Base-by-base conservation (phyloP, 2,888 invertebrate genomes). In the Sympetrum striolatum region DNA sequence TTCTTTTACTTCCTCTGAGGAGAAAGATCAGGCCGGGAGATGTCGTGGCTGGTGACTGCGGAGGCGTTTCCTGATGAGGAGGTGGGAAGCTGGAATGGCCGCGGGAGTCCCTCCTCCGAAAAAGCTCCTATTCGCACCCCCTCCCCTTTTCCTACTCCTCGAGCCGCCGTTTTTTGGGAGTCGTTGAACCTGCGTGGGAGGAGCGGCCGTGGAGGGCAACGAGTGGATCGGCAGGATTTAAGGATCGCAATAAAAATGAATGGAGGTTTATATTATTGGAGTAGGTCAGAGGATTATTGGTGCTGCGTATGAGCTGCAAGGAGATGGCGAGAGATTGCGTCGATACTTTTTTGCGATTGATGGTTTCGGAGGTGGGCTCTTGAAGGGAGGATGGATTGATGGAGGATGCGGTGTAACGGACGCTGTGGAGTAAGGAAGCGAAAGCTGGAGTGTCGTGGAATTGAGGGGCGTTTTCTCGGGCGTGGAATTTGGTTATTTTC, bases 171-270 rank as follows among this genome's bases (percentile, higher is more conserved):
- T 37, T 44, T 44, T 81, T 81, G 81, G 81, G 31, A 48, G 82
- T 58, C 82, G 82, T 58, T 82, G 82, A 82, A 82, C 82, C 53
- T 82, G 82, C 82, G 82, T 82, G 82, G 82, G 82, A 37, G 80
- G 18, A 44, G 22, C n/a, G 25, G 31, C 15, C 35, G 82, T 39
- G 35, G 18, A 31, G 82, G 35, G 18, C 53, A 58, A 58, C 58
- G 58, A 53, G 48, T 44, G 35, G 58, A 22, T 31, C 15, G 25
- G 58, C n/a, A 48, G 81, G 25, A 81, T 81, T 53, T 81, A 81
- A 81, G 81, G 48, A 15, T 44, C 48, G 48, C 82, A 82, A 82
- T 82, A 82, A 58, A 82, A 58, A 58, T 35, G 58, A 31, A 53
- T 35, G 82, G 82, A 58, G 73, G 35, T 82, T 82, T 58, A 82